Conservation (phyloP, 2,888 invertebrate species). For the Cheilosia impressa region DNA sequence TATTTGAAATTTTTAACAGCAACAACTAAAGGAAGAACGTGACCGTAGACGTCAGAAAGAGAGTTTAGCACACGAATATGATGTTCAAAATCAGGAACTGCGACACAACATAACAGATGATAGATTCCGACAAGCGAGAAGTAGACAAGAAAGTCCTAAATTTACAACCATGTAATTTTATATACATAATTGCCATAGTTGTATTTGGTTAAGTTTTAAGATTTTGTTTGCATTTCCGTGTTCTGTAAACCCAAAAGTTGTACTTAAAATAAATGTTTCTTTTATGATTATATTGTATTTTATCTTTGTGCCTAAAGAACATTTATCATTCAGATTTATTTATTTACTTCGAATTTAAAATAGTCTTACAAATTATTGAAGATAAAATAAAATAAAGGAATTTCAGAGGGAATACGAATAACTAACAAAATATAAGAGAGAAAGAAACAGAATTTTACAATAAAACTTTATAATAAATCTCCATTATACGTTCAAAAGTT, state of each 20-base stretch:
- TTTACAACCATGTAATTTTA: constrained; percentile 47
- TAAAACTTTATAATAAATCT: no score
- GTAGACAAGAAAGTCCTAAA: constrained; percentile 77
- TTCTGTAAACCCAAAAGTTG: no score
- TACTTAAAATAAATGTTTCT: no score
- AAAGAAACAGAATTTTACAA: no score
- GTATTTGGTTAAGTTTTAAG: background rate
- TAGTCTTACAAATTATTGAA: no score
- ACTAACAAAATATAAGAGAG: no score
- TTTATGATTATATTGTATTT: no score
- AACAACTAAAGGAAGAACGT: constrained; percentile 79
- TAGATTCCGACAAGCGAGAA: constrained; percentile 81
- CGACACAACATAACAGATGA: constrained; percentile 81
- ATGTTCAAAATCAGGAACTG: constrained; percentile 81
- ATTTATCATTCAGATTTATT: no score
- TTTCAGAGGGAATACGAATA: no score
- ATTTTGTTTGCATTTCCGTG: background rate
- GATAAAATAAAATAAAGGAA: no score
- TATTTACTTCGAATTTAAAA: no score
- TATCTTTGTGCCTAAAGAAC: background rate
- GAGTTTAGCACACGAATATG: constrained; percentile 80
- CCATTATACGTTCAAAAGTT: no score
- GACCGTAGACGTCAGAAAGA: constrained; percentile 79
- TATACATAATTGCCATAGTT: background rate
- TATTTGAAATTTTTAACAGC: constrained; percentile 75